Evolutionary conservation across 1,140 invertebrate genomes (phyloP).

Genomic region (Camponotus pennsylvanicus): DNA sequence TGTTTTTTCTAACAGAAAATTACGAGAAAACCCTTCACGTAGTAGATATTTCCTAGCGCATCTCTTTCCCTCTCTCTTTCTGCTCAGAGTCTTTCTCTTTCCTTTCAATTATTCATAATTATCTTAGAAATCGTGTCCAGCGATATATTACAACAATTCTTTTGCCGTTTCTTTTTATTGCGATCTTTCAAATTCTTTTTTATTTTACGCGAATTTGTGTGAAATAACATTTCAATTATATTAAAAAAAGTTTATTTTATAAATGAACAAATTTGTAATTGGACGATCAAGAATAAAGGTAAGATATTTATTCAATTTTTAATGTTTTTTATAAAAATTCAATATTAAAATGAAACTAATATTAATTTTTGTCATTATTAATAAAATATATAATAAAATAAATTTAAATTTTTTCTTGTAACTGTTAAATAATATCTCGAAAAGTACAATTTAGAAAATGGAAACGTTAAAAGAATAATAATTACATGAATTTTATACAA

Average conservation of each 20-base stretch:
- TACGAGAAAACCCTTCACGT: background rate
- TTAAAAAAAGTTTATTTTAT: background rate
- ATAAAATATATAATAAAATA: background rate
- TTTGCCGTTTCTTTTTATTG: slow-evolving; percentile 17
- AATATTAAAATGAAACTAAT: background rate
- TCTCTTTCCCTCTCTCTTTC: background rate
- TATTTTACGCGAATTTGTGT: background rate
- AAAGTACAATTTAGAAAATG: background rate
- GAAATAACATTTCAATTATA: slow-evolving; percentile 13
- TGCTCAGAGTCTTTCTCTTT: background rate
- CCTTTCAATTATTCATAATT: slow-evolving; percentile 63
- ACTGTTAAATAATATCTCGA: background rate
- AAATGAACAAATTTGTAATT: no score
- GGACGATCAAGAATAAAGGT: background rate
- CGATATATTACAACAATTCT: background rate
- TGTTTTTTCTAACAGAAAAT: background rate
- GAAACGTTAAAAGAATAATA: background rate
- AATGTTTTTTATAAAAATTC: slow-evolving; percentile 5
- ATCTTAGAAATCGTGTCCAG: slow-evolving; percentile 2
- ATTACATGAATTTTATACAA: background rate
- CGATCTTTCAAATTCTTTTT: background rate
- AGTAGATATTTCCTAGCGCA: slow-evolving; percentile 17
- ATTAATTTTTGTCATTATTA: background rate
- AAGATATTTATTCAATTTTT: background rate
- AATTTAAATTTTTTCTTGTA: background rate